Base-by-base conservation (phyloP, 1,140 invertebrate species). In the Tribolium castaneum region DNA sequence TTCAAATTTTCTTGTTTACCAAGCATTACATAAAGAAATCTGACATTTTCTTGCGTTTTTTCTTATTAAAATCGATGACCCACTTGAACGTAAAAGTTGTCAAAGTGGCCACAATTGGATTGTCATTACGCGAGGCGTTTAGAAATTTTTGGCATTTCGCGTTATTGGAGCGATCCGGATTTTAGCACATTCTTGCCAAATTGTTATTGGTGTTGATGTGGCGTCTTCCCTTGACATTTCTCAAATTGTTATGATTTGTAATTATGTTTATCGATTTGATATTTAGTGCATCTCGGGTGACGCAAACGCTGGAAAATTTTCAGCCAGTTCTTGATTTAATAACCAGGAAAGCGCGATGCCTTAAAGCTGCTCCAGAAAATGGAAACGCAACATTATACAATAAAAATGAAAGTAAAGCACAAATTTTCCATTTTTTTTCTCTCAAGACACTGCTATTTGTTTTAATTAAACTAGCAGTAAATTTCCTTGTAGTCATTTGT, bases 1-100 rank as follows among this genome's bases (percentile, higher is more conserved):
- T 52, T 52, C 51, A 52, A 52, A 59, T 59, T 59, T 59, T 59
- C 54, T 59, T 25, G 54, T 59, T 59, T 45, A 45, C 39, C 5
- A 45, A 9, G 9, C 39, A 45, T 45, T 45, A 45, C 39, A 30
- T 22, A 59, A 22, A 59, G 19, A 22, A 25, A 59, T 19, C 54
- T 59, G 54, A 59, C 54, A 59, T 59, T 59, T 59, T 59, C 54
- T n/a, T 45, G 25, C 25, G 25, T 45, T 45, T 10, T 9, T 45
- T 45, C 1, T 45, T 45, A 45, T 6, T 45, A 45, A 45, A 45
- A 45, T 45, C 39, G 39, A 45, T 22, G 54, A 59, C 54, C 54
- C 54, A 59, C 54, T 59, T 59, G 54, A 22, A 30, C 54, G 54
- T 59, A 59, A 59, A 59, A 59, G 54, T 59, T 59, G 54, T 59